These are phyloP conservation scores for Chionodraco myersi DNA, from an alignment of 2,113 vertebrate genomes.

Conservation along the genomic window DNA sequence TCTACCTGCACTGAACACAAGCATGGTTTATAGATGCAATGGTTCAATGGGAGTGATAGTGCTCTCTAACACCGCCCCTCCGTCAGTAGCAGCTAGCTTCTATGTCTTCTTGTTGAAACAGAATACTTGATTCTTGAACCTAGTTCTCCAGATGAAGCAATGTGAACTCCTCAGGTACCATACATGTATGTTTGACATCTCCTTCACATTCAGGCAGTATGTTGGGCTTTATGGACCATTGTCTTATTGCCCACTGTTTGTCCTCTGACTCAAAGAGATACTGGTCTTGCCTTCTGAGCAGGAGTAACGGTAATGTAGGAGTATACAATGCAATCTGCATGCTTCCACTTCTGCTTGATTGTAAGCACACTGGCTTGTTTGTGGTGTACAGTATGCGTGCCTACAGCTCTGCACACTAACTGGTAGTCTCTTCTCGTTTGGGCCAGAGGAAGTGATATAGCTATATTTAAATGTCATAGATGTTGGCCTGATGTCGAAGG, in stretches of 20 bases:
- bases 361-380: too few relatives aligned
- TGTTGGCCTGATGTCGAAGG: neutral
- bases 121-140: neutral
- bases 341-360: too few relatives aligned
- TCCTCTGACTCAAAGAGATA: neutral
- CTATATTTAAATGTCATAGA: neutral
- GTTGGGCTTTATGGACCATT: neutral
- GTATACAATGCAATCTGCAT: too few relatives aligned
- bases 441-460: neutral
- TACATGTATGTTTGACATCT: too few relatives aligned
- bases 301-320: neutral
- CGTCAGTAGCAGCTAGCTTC: neutral
- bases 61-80: too few relatives aligned
- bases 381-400: too few relatives aligned
- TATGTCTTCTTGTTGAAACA: too few relatives aligned
- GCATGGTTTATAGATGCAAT: neutral
- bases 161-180: neutral
- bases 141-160: neutral
- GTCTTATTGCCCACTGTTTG: constrained; percentile 1
- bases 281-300: neutral
- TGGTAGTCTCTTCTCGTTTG: neutral
- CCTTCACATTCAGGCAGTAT: neutral
- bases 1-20: neutral
- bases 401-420: neutral
- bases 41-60: neutral